A percentile compares a stretch with the other conserved stretches of the same genome.
phyloP scores from a whole-genome alignment of 1,140 invertebrate species.

The Mizuhopecten yessoensis region DNA sequence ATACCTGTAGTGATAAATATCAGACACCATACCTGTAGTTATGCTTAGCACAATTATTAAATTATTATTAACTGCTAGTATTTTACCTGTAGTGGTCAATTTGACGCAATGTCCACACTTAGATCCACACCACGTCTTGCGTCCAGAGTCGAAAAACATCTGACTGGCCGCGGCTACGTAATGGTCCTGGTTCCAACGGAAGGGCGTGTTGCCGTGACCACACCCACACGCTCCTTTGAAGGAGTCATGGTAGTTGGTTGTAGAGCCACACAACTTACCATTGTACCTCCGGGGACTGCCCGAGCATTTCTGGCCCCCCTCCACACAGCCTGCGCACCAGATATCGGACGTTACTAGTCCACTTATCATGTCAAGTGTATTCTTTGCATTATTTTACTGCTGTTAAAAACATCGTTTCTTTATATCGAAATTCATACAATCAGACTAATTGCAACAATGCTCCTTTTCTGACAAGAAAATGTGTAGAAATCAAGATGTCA shows the following conservation, averaged over 20 bases:
- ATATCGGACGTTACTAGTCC: too few species aligned
- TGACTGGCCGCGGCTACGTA: background rate
- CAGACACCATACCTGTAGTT: too few species aligned
- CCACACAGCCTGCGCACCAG: background rate
- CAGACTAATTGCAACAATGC: too few species aligned
- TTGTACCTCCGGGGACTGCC: background rate
- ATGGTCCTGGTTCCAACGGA: slow-evolving; percentile 4
- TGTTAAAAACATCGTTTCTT: too few species aligned
- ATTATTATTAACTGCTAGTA: too few species aligned
- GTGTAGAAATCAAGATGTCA: too few species aligned
- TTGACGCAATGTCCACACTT: background rate
- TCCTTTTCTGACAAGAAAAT: too few species aligned
- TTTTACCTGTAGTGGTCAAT: background rate
- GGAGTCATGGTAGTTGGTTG: background rate
- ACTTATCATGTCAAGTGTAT: too few species aligned
- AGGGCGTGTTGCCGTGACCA: background rate
- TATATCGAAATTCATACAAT: too few species aligned
- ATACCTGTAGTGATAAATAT: too few species aligned
- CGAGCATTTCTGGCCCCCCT: background rate
- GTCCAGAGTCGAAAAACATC: background rate
- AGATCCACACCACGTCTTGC: background rate
- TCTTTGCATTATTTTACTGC: too few species aligned
- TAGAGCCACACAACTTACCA: background rate
- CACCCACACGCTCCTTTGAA: slow-evolving; percentile 2
- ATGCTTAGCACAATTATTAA: too few species aligned